These are phyloP conservation scores for Drosophila saltans DNA, from an alignment of 1,140 invertebrate species.

Conservation along the genomic window DNA sequence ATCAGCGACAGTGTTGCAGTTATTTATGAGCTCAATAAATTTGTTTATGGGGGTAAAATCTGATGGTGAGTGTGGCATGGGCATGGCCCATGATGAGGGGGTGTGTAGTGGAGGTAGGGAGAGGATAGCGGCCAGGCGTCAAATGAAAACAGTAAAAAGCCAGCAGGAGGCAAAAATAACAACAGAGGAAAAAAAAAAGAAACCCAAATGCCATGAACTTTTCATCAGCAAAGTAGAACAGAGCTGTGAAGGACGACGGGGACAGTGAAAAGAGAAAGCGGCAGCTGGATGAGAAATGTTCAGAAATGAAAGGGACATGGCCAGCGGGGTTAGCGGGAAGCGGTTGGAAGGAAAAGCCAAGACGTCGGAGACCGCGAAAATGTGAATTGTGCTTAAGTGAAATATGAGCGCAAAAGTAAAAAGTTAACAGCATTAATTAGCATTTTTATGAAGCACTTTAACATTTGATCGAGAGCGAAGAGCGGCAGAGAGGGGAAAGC, in stretches of 20 bases:
- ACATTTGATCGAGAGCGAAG: slow-evolving; percentile 29
- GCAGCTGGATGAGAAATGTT: slow-evolving; percentile 15
- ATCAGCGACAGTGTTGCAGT: slow-evolving; percentile 80
- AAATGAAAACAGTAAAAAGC: slow-evolving; percentile 73
- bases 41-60: slow-evolving; percentile 69
- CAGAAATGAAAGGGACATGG: slow-evolving; percentile 16
- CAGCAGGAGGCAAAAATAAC: slow-evolving; percentile 47
- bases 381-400: slow-evolving; percentile 56
- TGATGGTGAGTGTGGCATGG: background rate
- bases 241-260: slow-evolving; percentile 18
- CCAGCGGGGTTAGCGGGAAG: background rate
- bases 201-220: slow-evolving; percentile 54
- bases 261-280: background rate
- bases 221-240: slow-evolving; percentile 42
- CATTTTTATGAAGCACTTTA: slow-evolving; percentile 78
- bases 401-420: slow-evolving; percentile 75
- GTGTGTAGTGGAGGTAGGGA: background rate
- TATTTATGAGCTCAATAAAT: slow-evolving; percentile 82
- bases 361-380: slow-evolving; percentile 34
- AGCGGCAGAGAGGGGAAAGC: slow-evolving; percentile 2
- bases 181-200: slow-evolving; percentile 26
- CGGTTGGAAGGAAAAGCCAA: background rate
- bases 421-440: slow-evolving; percentile 82
- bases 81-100: background rate
- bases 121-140: slow-evolving; percentile 62